Conservation (phyloP, 2,888 invertebrate genomes). For the Tiliacea citrago region DNA sequence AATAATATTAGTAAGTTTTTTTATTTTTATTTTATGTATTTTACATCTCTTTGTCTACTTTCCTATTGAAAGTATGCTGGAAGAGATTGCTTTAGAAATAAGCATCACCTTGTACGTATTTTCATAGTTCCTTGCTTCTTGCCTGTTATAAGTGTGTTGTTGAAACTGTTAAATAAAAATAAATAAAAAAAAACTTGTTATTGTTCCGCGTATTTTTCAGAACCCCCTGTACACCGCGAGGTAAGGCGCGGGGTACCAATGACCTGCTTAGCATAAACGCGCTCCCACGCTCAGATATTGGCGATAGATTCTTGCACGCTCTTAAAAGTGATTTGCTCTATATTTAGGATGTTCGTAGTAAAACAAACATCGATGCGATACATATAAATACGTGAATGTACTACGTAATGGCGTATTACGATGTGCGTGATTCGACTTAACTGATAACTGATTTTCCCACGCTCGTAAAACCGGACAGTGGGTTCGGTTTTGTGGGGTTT, state of each 20-base stretch:
- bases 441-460: conserved; percentile 79
- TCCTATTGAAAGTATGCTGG: too few species aligned
- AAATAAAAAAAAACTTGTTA: conserved; percentile 41
- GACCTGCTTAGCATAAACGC: conserved; percentile 89
- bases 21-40: too few species aligned
- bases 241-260: conserved; percentile 89
- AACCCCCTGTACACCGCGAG: conserved; percentile 79
- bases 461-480: conserved; percentile 69
- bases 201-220: conserved; percentile 56
- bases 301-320: conserved; percentile 90
- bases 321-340: conserved; percentile 89
- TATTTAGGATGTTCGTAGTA: conserved; percentile 89
- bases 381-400: conserved; percentile 80
- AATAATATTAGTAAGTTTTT: too few species aligned
- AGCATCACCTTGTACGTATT: too few species aligned
- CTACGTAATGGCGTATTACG: conserved; percentile 71
- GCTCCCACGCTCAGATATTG: conserved; percentile 87
- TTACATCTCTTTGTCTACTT: too few species aligned
- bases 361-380: conserved; percentile 86
- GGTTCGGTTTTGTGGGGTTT: conserved; percentile 64
- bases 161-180: too few species aligned
- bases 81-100: too few species aligned
- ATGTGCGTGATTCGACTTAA: conserved; percentile 65
- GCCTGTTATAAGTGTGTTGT: too few species aligned
- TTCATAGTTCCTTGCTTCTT: too few species aligned